Percentiles rank a stretch among this genome's conserved stretches.
Evolutionary conservation across 1,140 invertebrate species (phyloP).

Genomic region (fruit fly (Drosophila melanogaster)): DNA sequence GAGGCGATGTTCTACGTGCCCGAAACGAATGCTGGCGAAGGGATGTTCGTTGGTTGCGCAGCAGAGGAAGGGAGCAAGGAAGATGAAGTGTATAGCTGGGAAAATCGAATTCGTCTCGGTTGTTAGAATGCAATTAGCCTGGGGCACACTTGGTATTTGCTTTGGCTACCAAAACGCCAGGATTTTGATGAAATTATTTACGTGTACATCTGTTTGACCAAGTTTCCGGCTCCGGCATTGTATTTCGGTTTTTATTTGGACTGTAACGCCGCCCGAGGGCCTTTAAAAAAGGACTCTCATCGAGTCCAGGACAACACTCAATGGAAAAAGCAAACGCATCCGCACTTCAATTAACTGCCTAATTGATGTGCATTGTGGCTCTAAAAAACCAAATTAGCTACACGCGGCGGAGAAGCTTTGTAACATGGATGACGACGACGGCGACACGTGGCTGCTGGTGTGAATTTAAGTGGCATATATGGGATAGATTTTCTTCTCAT

Average conservation of each 20-base stretch:
- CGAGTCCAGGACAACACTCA: neutral
- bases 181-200: conserved; percentile 66
- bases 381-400: conserved; percentile 55
- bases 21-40: conserved; percentile 65
- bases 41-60: conserved; percentile 40
- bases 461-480: conserved; percentile 43
- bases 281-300: conserved; percentile 5
- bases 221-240: conserved; percentile 12
- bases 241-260: conserved; percentile 42
- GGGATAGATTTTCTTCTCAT: conserved; percentile 1
- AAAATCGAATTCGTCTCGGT: conserved; percentile 79
- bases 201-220: conserved; percentile 49
- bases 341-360: conserved; percentile 63
- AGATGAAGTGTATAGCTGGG: conserved; percentile 23
- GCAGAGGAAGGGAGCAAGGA: conserved; percentile 3
- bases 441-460: conserved; percentile 60
- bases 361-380: conserved; percentile 70
- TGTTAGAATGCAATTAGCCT: conserved; percentile 83
- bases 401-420: conserved; percentile 59
- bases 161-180: conserved; percentile 35
- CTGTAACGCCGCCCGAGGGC: conserved; percentile 36
- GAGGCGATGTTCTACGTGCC: conserved; percentile 54
- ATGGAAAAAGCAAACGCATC: conserved; percentile 24
- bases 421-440: conserved; percentile 21
- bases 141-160: conserved; percentile 65